A percentile compares a stretch with the other conserved stretches of the same genome.
These are phyloP conservation scores for Pycnomerus fuliginosus DNA, from an alignment of 2,888 invertebrate species.

Conservation along the genomic window DNA sequence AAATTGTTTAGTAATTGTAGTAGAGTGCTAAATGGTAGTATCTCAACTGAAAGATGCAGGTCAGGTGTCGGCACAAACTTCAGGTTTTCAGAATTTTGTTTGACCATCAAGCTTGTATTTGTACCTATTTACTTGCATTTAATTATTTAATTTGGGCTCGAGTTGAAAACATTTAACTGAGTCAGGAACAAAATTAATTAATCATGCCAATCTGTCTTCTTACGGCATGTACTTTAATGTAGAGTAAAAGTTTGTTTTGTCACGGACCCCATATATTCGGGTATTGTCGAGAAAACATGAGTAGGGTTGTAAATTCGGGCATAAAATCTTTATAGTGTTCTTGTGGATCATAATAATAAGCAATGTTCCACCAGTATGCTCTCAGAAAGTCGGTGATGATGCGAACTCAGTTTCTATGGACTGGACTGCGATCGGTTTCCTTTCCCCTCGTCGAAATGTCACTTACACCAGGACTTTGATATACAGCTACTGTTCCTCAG, in stretches of 20 bases:
- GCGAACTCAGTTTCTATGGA: background rate
- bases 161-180: too few species aligned
- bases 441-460: slow-evolving; percentile 9
- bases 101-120: too few species aligned
- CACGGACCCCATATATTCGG: slow-evolving; percentile 14
- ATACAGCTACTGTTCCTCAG: slow-evolving; percentile 11
- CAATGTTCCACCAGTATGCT: slow-evolving; percentile 19
- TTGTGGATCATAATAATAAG: slow-evolving; percentile 24
- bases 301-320: slow-evolving; percentile 22
- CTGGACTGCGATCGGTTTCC: slow-evolving; percentile 7
- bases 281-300: slow-evolving; percentile 16
- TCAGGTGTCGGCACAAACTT: too few species aligned
- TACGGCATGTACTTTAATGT: background rate
- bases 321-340: slow-evolving; percentile 25
- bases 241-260: slow-evolving; percentile 17
- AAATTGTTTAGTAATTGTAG: too few species aligned
- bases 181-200: too few species aligned
- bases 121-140: too few species aligned
- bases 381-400: slow-evolving; percentile 14
- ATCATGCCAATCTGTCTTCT: too few species aligned
- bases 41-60: too few species aligned
- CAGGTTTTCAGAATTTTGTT: too few species aligned
- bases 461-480: slow-evolving; percentile 18
- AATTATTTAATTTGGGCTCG: too few species aligned
- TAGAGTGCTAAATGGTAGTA: too few species aligned